These are phyloP conservation scores for Myotis lucifugus DNA, from an alignment of 2,113 vertebrate genomes.

Conservation along the genomic window DNA sequence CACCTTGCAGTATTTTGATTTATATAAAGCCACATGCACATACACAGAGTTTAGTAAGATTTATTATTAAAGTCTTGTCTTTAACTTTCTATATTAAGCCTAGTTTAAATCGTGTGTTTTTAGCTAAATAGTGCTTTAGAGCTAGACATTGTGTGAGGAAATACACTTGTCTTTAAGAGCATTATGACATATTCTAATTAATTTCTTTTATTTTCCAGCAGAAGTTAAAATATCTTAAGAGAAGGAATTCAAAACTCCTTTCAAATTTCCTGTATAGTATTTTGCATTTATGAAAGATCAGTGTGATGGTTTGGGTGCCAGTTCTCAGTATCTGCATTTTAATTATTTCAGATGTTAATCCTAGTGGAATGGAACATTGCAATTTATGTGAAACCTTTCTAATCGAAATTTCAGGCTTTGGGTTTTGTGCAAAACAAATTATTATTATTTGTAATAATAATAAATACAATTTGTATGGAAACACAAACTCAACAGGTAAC, in stretches of 20 bases:
- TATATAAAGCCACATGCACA: background rate
- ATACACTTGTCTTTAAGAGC: background rate
- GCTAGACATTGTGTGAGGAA: background rate
- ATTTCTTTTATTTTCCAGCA: background rate
- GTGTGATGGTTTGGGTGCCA: background rate
- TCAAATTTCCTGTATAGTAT: background rate
- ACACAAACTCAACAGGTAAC: conserved; percentile 73
- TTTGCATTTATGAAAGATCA: background rate
- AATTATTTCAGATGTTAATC: background rate
- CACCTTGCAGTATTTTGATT: background rate
- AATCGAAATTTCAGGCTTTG: background rate
- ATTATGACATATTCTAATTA: background rate
- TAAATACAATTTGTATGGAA: background rate
- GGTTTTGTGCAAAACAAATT: background rate
- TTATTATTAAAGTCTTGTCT: background rate
- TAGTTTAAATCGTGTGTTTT: conserved; percentile 29
- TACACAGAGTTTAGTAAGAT: background rate
- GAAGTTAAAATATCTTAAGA: background rate
- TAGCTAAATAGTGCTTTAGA: background rate
- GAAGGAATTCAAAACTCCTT: background rate
- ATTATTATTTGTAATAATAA: background rate
- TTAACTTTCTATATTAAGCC: background rate
- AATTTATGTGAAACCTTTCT: background rate
- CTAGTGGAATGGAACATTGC: background rate
- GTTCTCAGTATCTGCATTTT: background rate